Base-by-base conservation (phyloP, 2,113 vertebrate genomes). In the Labeo rohita region DNA sequence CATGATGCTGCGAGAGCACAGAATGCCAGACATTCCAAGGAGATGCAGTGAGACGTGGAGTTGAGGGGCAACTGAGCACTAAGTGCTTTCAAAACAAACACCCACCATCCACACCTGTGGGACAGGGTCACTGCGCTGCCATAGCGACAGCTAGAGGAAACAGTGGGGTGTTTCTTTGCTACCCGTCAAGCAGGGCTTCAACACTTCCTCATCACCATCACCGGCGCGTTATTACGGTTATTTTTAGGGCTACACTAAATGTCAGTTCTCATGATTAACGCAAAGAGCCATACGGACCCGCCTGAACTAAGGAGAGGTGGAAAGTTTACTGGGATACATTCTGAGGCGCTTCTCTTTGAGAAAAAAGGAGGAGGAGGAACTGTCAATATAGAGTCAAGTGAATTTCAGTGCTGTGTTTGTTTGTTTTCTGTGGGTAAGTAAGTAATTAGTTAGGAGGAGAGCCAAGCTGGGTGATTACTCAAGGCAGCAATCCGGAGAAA, bases 1-100 rank as follows among this genome's bases (percentile, higher is more conserved):
- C 90, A 94, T 89, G 92, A 95, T 90, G 88, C 90, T 92, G 89
- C 90, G 92, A 90, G 91, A 89, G 59, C 1, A 36, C 86, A 77
- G 80, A 92, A 94, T 95, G 91, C 92, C 89, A 84, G 49, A 89
- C 89, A 93, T 95, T 93, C 93, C 88, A 89, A 52, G 11, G n/a
- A 89, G 89, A 80, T 80, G 45, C 56, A 56, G 81, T 70, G 81
- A 84, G 86, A 88, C 75, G 76, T 85, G 66, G 72, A 89, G 88
- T 50, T 66, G 61, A 68, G 80, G 80, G 80, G 80, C 45, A 82
- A 50, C 80, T 50, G 90, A 59, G 52, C 85, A 86, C 84, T 89
- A 83, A 92, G 34, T 59, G 83, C 82, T 80, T 84, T 90, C 80
- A 87, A 92, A 92, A 90, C 90, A 92, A 92, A 92, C 86, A 91